Evolutionary conservation across 1,140 invertebrate species (phyloP).

Genomic region (Lucilia sericata): DNA sequence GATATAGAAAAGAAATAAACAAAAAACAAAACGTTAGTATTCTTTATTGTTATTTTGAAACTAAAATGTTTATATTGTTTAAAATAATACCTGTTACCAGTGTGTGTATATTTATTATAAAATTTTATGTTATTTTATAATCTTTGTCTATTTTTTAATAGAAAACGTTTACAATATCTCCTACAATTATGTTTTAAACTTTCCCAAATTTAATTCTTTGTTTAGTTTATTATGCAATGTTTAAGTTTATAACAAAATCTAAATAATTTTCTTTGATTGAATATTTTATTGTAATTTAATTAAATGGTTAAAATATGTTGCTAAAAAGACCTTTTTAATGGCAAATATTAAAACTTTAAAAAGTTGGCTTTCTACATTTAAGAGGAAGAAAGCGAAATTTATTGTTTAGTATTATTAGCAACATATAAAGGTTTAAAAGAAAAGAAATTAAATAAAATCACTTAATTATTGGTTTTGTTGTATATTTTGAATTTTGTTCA

Average conservation of each 20-base stretch:
- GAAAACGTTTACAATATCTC: too few relatives aligned
- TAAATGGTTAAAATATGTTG: neutral
- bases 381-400: neutral
- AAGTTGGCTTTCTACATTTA: too few relatives aligned
- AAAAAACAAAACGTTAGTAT: neutral
- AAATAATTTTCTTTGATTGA: too few relatives aligned
- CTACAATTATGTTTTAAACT: neutral
- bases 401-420: neutral
- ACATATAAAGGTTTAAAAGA: neutral
- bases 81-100: too few relatives aligned
- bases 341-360: neutral
- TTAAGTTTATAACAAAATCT: neutral
- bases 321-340: neutral
- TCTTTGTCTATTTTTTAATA: too few relatives aligned
- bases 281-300: neutral
- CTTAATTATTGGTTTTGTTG: neutral
- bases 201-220: neutral
- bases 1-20: neutral
- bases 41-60: neutral
- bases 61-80: too few relatives aligned
- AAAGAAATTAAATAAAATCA: neutral
- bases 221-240: constrained; percentile 17
- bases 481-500: neutral
- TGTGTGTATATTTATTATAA: too few relatives aligned
- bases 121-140: too few relatives aligned